These are phyloP conservation scores for Eupithecia abbreviata DNA, from an alignment of 2,888 invertebrate species.

Conservation along the genomic window DNA sequence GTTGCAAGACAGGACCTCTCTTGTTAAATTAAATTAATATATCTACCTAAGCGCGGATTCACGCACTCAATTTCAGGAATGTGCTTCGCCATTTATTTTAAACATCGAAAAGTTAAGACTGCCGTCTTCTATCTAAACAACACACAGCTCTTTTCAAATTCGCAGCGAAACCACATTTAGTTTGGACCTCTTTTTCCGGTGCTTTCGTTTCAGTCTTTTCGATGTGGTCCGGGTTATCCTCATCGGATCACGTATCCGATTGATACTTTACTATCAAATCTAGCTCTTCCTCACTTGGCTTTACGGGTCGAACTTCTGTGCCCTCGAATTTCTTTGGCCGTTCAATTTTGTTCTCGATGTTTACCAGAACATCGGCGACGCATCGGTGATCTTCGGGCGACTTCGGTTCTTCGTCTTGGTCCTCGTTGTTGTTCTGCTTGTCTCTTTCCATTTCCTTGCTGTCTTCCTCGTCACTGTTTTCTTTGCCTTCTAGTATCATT, in stretches of 20 bases:
- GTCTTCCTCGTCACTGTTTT: constrained; percentile 75
- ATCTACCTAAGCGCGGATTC: not conserved
- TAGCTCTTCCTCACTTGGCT: constrained; percentile 74
- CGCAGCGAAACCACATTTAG: constrained; percentile 74
- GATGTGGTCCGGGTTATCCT: constrained; percentile 59
- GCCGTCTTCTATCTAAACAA: constrained; percentile 76
- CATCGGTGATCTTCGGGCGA: constrained; percentile 69
- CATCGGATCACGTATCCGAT: constrained; percentile 83
- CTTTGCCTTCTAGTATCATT: constrained; percentile 78
- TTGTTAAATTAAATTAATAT: not conserved
- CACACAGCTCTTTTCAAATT: constrained; percentile 77
- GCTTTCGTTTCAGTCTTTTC: constrained; percentile 69
- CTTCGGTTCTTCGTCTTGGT: constrained; percentile 63
- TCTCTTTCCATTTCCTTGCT: constrained; percentile 70
- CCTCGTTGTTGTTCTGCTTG: constrained; percentile 70
- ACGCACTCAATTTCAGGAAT: constrained; percentile 26
- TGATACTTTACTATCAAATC: constrained; percentile 79
- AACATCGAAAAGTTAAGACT: constrained; percentile 62
- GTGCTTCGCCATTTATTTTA: constrained; percentile 23
- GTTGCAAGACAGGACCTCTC: not conserved
- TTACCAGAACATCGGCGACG: constrained; percentile 75
- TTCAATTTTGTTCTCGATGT: constrained; percentile 76
- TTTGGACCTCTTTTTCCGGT: constrained; percentile 67
- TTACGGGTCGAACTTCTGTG: constrained; percentile 67
- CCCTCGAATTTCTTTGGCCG: constrained; percentile 73